Evolutionary conservation across 2,797 vertebrate species (phyloP).

Genomic region (Otolemur crassicaudatus): DNA sequence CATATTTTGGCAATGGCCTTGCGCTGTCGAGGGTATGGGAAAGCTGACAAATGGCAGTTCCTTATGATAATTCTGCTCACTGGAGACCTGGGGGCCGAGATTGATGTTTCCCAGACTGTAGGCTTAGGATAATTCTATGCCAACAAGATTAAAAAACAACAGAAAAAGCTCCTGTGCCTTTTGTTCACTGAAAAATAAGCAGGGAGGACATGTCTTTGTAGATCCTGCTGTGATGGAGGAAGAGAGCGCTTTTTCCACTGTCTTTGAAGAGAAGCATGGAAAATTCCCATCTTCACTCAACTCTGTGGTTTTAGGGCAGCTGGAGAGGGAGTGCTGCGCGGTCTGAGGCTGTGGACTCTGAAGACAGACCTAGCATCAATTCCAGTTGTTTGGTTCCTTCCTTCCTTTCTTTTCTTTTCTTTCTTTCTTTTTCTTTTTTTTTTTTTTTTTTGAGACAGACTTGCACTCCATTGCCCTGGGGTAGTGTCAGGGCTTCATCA

Average conservation of each 20-base stretch:
- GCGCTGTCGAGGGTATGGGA: not conserved
- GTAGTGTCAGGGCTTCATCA: too few relatives aligned
- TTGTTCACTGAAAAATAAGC: not conserved
- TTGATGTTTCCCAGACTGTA: not conserved
- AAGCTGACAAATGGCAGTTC: not conserved
- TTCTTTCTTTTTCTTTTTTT: too few relatives aligned
- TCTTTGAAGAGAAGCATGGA: not conserved
- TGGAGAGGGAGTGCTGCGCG: too few relatives aligned
- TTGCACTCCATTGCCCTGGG: too few relatives aligned
- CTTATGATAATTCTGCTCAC: not conserved
- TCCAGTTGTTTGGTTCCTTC: too few relatives aligned
- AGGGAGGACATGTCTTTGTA: not conserved
- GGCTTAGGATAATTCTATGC: not conserved
- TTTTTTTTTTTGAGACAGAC: too few relatives aligned
- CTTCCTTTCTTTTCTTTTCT: too few relatives aligned
- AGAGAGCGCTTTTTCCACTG: not conserved
- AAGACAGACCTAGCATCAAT: not conserved
- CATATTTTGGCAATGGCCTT: not conserved
- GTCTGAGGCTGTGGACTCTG: not conserved
- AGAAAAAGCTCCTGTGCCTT: not conserved
- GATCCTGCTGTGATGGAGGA: not conserved
- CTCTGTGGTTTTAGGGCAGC: not conserved
- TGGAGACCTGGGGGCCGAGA: not conserved
- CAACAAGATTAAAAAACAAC: not conserved
- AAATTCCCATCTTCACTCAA: not conserved